These are phyloP conservation scores for Maniola hyperantus DNA, from an alignment of 2,888 invertebrate genomes.

Conservation along the genomic window DNA sequence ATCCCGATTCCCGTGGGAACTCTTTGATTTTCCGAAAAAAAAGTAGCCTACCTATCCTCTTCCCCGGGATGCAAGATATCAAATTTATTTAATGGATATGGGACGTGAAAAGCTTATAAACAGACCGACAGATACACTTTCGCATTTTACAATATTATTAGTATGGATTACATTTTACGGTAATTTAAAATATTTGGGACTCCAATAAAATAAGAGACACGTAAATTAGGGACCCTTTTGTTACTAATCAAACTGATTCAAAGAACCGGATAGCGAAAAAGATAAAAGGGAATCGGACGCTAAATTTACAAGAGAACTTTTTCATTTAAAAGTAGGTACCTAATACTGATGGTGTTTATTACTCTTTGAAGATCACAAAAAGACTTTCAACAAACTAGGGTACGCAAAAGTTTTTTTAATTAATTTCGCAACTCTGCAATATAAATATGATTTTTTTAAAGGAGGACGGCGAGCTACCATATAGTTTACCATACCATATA, in stretches of 20 bases:
- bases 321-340: slow-evolving; percentile 7
- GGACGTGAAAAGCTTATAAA: neutral
- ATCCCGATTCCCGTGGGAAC: too few relatives aligned
- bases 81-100: too few relatives aligned
- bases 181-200: neutral
- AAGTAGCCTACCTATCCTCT: too few relatives aligned
- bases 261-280: slow-evolving; percentile 9
- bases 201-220: slow-evolving; percentile 1
- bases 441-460: neutral
- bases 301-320: slow-evolving; percentile 5
- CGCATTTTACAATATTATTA: neutral
- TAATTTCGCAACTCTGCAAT: neutral
- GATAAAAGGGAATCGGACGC: slow-evolving; percentile 5
- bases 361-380: slow-evolving; percentile 6
- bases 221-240: slow-evolving; percentile 4
- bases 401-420: neutral
- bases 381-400: neutral
- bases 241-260: slow-evolving; percentile 8
- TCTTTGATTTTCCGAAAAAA: too few relatives aligned
- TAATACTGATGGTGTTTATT: slow-evolving; percentile 6
- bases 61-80: too few relatives aligned
- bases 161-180: neutral
- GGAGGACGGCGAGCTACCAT: too few relatives aligned
- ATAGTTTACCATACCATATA: too few relatives aligned
- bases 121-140: neutral